Conservation (phyloP, 2,113 vertebrate genomes). For the Ariopsis seemanni region DNA sequence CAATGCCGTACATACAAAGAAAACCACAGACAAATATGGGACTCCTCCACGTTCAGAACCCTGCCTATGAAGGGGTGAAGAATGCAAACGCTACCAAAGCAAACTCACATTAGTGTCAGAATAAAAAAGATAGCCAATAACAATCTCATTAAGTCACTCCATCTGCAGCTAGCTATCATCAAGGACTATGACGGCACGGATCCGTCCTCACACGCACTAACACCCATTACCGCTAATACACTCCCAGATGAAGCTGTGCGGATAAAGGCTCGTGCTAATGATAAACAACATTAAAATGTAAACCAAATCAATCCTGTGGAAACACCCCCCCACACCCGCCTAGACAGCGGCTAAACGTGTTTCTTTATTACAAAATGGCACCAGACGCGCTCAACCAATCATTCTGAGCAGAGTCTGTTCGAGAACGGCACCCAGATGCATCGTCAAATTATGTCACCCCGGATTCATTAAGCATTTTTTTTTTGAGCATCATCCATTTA, state of each 20-base stretch:
- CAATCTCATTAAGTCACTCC: constrained; percentile 73
- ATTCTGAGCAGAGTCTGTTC: constrained; percentile 57
- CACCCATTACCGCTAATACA: constrained; percentile 76
- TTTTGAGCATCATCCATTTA: constrained; percentile 64
- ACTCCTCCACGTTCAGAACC: constrained; percentile 48
- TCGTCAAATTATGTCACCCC: constrained; percentile 63
- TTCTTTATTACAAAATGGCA: constrained; percentile 67
- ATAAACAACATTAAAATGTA: constrained; percentile 79
- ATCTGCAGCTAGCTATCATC: constrained; percentile 71
- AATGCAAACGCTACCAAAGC: constrained; percentile 51
- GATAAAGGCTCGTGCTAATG: constrained; percentile 72
- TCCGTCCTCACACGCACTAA: constrained; percentile 69
- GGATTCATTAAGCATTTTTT: constrained; percentile 66
- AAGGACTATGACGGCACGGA: constrained; percentile 68
- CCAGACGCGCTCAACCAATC: constrained; percentile 67
- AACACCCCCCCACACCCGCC: constrained; percentile 52
- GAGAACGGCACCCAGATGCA: constrained; percentile 66
- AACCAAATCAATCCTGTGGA: constrained; percentile 73
- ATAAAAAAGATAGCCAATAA: constrained; percentile 74
- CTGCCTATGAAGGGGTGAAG: constrained; percentile 40
- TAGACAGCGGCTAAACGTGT: constrained; percentile 67
- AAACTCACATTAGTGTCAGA: constrained; percentile 69
- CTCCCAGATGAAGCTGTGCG: constrained; percentile 71
- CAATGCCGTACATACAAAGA: constrained; percentile 25
- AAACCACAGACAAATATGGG: constrained; percentile 42